These are phyloP conservation scores for Bolinopsis microptera DNA, from an alignment of 37 sponge, comb jelly and placozoan genomes.

Conservation along the genomic window DNA sequence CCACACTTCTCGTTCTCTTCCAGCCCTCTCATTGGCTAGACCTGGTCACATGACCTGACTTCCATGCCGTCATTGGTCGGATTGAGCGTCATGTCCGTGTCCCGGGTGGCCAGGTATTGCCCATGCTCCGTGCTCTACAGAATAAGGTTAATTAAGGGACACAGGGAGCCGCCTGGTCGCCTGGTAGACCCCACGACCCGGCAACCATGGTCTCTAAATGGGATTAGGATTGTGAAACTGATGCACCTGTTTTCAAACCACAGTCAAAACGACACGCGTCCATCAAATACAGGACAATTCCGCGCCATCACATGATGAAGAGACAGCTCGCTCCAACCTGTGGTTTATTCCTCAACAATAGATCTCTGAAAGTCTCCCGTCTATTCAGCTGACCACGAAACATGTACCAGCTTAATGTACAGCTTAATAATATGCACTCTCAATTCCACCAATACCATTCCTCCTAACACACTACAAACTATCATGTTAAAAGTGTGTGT, in stretches of 20 bases:
- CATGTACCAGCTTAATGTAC: no score
- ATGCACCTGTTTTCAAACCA: background rate
- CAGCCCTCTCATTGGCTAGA: background rate
- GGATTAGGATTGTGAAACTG: background rate
- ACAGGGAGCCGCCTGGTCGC: background rate
- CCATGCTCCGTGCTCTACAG: background rate
- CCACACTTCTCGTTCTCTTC: background rate
- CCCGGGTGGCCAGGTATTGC: background rate
- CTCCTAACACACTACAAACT: background rate
- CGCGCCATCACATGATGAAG: no score
- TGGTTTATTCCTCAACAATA: no score
- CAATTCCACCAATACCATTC: background rate
- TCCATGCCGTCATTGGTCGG: background rate
- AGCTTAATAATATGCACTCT: no score
- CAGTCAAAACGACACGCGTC: no score
- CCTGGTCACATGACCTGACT: background rate
- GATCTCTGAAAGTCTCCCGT: no score
- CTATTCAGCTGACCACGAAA: no score
- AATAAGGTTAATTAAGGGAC: background rate
- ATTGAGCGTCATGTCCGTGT: background rate
- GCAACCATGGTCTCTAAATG: background rate
- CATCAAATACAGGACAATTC: no score
- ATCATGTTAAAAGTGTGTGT: background rate
- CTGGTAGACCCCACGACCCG: background rate
- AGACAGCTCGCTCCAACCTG: no score